Evolutionary conservation across 1,140 invertebrate genomes (phyloP), one percentile per base, ranked within the genome.

Genomic region (Gonioctena quinquepunctata): DNA sequence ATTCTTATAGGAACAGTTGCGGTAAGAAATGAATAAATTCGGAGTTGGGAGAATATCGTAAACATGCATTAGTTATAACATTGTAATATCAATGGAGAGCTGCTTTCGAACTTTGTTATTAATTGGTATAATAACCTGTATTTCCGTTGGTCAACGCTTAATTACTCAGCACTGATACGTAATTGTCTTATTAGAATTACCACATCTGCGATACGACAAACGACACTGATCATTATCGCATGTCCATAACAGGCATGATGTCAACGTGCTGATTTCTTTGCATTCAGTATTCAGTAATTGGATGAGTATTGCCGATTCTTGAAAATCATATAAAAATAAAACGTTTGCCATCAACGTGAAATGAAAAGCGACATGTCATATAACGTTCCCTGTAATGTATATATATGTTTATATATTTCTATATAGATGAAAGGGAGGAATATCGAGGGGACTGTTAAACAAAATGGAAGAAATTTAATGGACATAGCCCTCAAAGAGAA

Each of bases 121-220:
- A 74, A 76, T 76, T 74, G 75, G 63, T 75, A 66, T 72, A 75
- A 76, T 76, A 74, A 76, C 23, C 25, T 60, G 69, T 68, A 76
- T 68, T 74, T 74, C 75, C 59, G 61, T 59, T 61, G 64, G 49
- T 65, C 70, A 72, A 62, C 67, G 28, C 62, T 75, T 75, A 72
- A 71, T 69, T 69, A 71, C 33, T 60, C 26, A 63, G 69, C 71
- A 74, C 21, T 54, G 28, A 61, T 74, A 75, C 61, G 66, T 73
- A 73, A 76, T 72, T 74, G 69, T 71, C 69, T 76, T 72, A 76
- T 74, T 76, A 76, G 69, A 76, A 65, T 70, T 71, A 61, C 70
- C 68, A 73, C 74, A 72, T 76, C 74, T 74, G 69, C 72, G 69
- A 76, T 74, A 76, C 66, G 67, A 69, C 33, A 67, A 66, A 61